These are phyloP conservation scores for Thaumetopoea pityocampa DNA, from an alignment of 1,140 invertebrate species.

Conservation along the genomic window DNA sequence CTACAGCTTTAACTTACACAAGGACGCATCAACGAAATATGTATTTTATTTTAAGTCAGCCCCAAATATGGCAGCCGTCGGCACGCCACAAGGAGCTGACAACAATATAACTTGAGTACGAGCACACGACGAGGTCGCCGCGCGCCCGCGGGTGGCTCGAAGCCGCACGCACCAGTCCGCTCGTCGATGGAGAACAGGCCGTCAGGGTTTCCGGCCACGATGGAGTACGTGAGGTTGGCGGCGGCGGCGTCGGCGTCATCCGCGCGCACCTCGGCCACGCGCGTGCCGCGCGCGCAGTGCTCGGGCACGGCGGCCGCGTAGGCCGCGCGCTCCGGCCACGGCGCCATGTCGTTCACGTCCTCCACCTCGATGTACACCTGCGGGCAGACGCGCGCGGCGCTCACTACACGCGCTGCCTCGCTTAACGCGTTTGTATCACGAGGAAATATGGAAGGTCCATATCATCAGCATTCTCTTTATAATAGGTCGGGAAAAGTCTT, in stretches of 20 bases:
- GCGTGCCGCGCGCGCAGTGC: slow-evolving; percentile 85
- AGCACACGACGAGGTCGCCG: too few species aligned
- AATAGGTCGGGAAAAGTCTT: too few species aligned
- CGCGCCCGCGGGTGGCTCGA: neutral
- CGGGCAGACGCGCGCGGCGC: neutral
- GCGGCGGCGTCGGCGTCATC: slow-evolving; percentile 87
- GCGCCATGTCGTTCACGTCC: slow-evolving; percentile 96
- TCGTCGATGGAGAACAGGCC: slow-evolving; percentile 92
- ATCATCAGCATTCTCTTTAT: too few species aligned
- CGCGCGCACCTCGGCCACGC: slow-evolving; percentile 86
- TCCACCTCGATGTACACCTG: slow-evolving; percentile 93
- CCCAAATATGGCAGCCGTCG: too few species aligned
- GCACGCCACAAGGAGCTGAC: too few species aligned
- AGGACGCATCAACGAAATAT: too few species aligned
- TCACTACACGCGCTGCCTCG: neutral
- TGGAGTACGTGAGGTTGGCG: slow-evolving; percentile 85
- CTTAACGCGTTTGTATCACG: too few species aligned
- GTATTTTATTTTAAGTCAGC: too few species aligned
- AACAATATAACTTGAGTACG: too few species aligned
- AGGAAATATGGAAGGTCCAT: too few species aligned
- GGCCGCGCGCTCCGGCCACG: slow-evolving; percentile 89
- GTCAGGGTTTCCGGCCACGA: slow-evolving; percentile 93
- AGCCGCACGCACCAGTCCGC: slow-evolving; percentile 81
- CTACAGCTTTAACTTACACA: too few species aligned
- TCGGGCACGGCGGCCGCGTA: slow-evolving; percentile 91